Evolutionary conservation across 1,140 invertebrate genomes (phyloP).

Genomic region (Aphaenogaster floridana): DNA sequence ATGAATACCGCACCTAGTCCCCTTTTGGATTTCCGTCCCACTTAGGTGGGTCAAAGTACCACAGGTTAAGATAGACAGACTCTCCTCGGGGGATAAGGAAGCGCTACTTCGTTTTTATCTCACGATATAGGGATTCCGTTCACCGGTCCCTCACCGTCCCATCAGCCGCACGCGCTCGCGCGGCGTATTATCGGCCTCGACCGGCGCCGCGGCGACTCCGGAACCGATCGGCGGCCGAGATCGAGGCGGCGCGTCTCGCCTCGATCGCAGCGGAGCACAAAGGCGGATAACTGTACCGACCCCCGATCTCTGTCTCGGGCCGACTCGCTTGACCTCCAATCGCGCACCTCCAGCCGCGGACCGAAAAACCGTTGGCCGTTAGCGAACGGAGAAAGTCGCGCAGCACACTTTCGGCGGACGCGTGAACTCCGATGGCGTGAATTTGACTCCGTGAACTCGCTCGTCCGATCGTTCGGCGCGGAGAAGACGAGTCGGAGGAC

Average conservation of each 20-base stretch:
- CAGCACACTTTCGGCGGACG: slow-evolving; percentile 69
- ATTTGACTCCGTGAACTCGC: slow-evolving; percentile 22
- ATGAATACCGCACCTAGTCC: too few relatives aligned
- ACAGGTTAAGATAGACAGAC: too few relatives aligned
- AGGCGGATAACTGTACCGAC: slow-evolving; percentile 65
- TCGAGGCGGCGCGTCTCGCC: slow-evolving; percentile 18
- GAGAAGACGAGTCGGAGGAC: background rate
- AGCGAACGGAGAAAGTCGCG: slow-evolving; percentile 75
- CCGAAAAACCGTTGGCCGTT: slow-evolving; percentile 75
- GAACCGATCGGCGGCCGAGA: slow-evolving; percentile 10
- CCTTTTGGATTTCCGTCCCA: too few relatives aligned
- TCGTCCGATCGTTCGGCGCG: slow-evolving; percentile 28
- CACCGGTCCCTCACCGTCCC: background rate
- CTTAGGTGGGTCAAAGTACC: too few relatives aligned
- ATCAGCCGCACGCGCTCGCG: background rate
- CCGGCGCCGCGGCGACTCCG: too few relatives aligned
- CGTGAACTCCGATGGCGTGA: slow-evolving; percentile 29
- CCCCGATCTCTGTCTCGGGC: slow-evolving; percentile 34
- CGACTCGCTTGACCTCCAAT: slow-evolving; percentile 70
- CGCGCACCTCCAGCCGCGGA: slow-evolving; percentile 57
- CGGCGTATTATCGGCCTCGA: background rate
- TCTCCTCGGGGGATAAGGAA: too few relatives aligned
- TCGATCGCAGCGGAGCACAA: slow-evolving; percentile 9
- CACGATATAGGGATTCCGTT: background rate
- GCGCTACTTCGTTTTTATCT: too few relatives aligned